Percentiles rank a stretch among this genome's conserved stretches.
These are phyloP conservation scores for Sclerurus mexicanus DNA, from an alignment of 2,113 vertebrate species.

Conservation along the genomic window DNA sequence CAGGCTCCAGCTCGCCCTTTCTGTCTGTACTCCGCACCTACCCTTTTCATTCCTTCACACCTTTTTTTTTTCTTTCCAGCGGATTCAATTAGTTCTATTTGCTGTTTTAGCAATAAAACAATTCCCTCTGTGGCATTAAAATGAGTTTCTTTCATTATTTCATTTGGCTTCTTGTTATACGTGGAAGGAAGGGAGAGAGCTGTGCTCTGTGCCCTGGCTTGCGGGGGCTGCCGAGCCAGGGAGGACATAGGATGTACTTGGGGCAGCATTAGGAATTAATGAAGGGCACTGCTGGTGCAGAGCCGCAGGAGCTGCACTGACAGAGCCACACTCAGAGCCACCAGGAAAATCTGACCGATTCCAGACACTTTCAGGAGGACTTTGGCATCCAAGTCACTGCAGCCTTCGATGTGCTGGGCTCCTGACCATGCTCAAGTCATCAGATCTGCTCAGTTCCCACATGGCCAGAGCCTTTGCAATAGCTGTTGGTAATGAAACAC, in stretches of 20 bases:
- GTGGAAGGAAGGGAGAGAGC: conserved; percentile 39
- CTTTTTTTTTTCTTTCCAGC: conserved; percentile 3
- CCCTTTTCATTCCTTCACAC: background rate
- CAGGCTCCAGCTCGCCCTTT: background rate
- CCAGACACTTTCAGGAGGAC: background rate
- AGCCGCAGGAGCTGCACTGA: background rate
- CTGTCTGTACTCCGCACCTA: background rate
- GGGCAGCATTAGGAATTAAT: conserved; percentile 38
- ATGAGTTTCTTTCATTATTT: conserved; percentile 75
- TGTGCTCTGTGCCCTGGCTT: conserved; percentile 12
- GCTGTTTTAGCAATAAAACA: conserved; percentile 77
- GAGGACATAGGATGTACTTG: background rate
- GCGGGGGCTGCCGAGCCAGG: background rate
- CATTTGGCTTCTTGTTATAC: conserved; percentile 59
- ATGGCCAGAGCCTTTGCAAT: background rate
- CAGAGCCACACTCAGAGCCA: background rate
- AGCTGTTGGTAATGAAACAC: background rate
- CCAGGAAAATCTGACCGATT: background rate
- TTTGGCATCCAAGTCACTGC: rapidly evolving
- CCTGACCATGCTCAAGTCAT: rapidly evolving
- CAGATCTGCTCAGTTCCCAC: background rate
- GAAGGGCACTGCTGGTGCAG: background rate
- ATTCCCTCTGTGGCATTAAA: conserved; percentile 71
- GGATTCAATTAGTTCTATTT: conserved; percentile 79
- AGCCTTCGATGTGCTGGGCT: background rate